Evolutionary conservation across 2,888 invertebrate genomes (phyloP).

Genomic region (Pollenia labialis): DNA sequence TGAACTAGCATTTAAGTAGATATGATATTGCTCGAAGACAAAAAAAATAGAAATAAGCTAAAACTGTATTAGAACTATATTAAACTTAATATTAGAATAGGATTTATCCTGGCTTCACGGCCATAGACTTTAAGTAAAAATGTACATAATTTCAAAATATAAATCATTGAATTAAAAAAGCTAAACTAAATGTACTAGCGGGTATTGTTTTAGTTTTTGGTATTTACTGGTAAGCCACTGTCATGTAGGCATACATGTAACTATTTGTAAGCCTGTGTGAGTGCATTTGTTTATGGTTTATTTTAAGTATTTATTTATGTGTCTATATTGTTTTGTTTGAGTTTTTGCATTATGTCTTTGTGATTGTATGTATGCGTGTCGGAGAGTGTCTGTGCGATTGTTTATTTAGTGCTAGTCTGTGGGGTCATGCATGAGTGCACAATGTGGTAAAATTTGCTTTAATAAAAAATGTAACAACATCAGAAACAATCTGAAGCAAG

Average conservation of each 20-base stretch:
- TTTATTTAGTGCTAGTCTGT: slow-evolving; percentile 65
- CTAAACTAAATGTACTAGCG: no score
- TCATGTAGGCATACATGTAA: slow-evolving; percentile 47
- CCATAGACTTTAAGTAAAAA: no score
- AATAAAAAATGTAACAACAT: slow-evolving; percentile 42
- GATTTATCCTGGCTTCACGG: no score
- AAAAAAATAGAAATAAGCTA: no score
- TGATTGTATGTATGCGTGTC: neutral
- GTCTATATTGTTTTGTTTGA: slow-evolving; percentile 14
- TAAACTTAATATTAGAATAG: no score
- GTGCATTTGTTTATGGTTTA: slow-evolving; percentile 46
- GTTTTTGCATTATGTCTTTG: neutral
- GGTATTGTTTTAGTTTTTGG: neutral
- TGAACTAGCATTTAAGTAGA: no score
- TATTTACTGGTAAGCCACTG: slow-evolving; percentile 39
- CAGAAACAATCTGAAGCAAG: slow-evolving; percentile 5
- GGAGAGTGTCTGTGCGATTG: slow-evolving; percentile 25
- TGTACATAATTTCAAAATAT: no score
- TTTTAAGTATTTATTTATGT: slow-evolving; percentile 35
- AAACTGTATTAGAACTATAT: no score
- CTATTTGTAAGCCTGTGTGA: neutral
- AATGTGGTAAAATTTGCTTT: slow-evolving; percentile 59
- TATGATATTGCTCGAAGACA: no score
- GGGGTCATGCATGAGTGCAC: slow-evolving; percentile 65
- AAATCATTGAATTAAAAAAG: no score